A percentile compares a stretch with the other conserved stretches of the same genome.
Conservation (phyloP, 2,113 vertebrate species). For the Pandion haliaetus region DNA sequence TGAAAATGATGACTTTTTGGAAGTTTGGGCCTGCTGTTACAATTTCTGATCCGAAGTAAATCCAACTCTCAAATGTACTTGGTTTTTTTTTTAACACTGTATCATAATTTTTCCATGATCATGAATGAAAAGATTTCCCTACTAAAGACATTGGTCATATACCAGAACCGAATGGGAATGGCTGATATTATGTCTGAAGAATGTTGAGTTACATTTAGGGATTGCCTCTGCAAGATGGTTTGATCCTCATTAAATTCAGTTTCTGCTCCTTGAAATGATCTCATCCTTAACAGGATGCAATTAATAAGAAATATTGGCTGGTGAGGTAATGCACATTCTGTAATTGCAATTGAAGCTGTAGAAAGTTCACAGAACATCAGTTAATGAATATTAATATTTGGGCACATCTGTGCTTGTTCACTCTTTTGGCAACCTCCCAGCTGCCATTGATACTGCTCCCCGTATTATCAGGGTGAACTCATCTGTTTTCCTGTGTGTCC, state of each 20-base stretch:
- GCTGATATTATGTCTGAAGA: neutral
- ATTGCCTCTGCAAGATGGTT: neutral
- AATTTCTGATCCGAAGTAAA: neutral
- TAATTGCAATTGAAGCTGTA: neutral
- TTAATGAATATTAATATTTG: slow-evolving; percentile 8
- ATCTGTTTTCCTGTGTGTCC: neutral
- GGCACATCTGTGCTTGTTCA: neutral
- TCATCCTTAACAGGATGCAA: slow-evolving; percentile 35
- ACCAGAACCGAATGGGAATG: neutral
- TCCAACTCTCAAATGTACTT: neutral
- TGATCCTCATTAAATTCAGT: neutral
- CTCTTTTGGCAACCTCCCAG: neutral
- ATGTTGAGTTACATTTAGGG: neutral
- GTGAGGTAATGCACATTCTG: slow-evolving; percentile 23
- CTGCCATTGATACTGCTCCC: neutral
- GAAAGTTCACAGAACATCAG: slow-evolving; percentile 8
- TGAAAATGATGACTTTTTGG: neutral
- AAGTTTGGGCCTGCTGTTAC: neutral
- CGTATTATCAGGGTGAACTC: neutral
- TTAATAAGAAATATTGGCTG: slow-evolving; percentile 1
- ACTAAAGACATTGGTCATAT: neutral
- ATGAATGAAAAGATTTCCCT: neutral
- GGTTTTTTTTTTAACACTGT: neutral
- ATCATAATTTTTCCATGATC: neutral
- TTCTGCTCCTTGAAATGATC: slow-evolving; percentile 11